A percentile compares a stretch with the other conserved stretches of the same genome.
Conservation (phyloP, 1,140 invertebrate genomes). For the Gryon sp. region DNA sequence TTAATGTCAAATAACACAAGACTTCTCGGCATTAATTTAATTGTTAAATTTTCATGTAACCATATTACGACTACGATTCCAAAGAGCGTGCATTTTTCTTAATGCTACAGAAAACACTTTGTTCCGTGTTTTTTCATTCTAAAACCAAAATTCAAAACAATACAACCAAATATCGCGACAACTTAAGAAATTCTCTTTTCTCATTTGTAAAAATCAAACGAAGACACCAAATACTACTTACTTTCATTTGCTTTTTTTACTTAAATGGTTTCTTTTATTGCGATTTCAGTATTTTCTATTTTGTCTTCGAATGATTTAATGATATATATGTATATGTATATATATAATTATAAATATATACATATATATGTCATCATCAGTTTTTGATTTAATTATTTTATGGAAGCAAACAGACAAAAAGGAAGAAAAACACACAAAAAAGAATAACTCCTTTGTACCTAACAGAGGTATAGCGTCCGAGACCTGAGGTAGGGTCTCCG, state of each 20-base stretch:
- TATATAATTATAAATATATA: no score
- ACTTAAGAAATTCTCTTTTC: not conserved
- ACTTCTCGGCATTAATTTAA: constrained; percentile 17
- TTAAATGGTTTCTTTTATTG: no score
- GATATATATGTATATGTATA: no score
- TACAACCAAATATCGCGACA: not conserved
- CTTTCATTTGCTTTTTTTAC: no score
- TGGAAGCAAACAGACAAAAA: constrained; percentile 46
- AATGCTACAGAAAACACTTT: not conserved
- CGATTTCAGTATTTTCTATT: no score
- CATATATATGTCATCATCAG: no score
- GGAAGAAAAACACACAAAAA: constrained; percentile 48
- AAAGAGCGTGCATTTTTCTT: not conserved
- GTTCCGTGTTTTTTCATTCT: no score
- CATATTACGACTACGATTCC: not conserved
- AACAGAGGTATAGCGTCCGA: constrained; percentile 96
- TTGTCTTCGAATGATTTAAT: constrained; percentile 24
- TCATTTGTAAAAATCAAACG: not conserved
- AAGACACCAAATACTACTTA: no score
- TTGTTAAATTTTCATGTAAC: no score
- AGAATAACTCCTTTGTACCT: constrained; percentile 84
- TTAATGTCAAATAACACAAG: constrained; percentile 21
- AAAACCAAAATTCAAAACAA: not conserved
- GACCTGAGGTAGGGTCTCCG: constrained; percentile 96
- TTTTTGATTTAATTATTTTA: constrained; percentile 7